A percentile compares a stretch with the other conserved stretches of the same genome.
These are phyloP conservation scores for Cheumatopsyche charites DNA, from an alignment of 1,140 invertebrate species.

Conservation along the genomic window DNA sequence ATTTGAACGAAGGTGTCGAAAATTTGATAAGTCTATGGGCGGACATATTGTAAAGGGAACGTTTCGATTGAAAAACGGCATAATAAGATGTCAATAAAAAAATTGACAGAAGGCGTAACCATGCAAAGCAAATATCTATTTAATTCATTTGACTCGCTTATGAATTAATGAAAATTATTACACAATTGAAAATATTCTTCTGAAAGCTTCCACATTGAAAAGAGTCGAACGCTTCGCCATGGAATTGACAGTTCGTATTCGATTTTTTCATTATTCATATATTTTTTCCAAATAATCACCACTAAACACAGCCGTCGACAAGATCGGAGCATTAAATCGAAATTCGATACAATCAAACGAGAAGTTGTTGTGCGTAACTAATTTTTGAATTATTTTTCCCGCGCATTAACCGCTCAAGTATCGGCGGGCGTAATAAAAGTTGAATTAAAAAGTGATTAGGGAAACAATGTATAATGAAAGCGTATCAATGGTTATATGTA, in stretches of 20 bases:
- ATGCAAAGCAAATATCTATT: conserved; percentile 5
- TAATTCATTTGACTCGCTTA: neutral
- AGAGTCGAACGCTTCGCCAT: too few species aligned
- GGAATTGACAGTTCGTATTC: too few species aligned
- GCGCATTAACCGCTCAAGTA: neutral
- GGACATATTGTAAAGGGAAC: neutral
- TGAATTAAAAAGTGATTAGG: conserved; percentile 37
- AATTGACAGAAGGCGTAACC: conserved; percentile 18
- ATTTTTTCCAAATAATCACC: too few species aligned
- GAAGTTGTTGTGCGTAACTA: conserved; percentile 11
- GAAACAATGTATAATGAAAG: conserved; percentile 26
- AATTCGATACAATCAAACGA: conserved; percentile 1
- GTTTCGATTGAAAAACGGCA: conserved; percentile 8
- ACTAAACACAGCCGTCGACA: neutral
- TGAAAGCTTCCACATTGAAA: too few species aligned
- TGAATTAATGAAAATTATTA: neutral
- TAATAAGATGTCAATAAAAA: conserved; percentile 11
- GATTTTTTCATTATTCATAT: too few species aligned
- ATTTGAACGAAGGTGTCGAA: too few species aligned
- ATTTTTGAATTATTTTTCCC: conserved; percentile 16
- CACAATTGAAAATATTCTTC: neutral
- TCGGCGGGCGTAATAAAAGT: conserved; percentile 23
- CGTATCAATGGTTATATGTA: too few species aligned
- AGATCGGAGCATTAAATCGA: neutral
- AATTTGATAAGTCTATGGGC: conserved; percentile 19